phyloP scores from a whole-genome alignment of 2,888 invertebrate genomes.

The Eretmocerus hayati region DNA sequence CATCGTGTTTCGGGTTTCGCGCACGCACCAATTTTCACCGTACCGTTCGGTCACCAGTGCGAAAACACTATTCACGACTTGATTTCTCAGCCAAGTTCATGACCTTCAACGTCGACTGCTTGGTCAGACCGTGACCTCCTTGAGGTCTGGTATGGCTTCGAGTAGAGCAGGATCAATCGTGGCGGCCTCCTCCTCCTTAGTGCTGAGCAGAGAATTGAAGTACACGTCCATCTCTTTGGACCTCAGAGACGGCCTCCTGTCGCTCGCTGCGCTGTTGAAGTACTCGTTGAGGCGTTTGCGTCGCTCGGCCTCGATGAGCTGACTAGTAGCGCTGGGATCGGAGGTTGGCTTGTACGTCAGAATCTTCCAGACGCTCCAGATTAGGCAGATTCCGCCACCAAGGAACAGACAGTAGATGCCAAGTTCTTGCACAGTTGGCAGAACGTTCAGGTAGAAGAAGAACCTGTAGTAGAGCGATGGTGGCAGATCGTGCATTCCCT shows the following conservation, averaged over 20 bases:
- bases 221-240: conserved; percentile 45
- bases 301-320: conserved; percentile 35
- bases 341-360: conserved; percentile 33
- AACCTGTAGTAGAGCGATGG: conserved; percentile 58
- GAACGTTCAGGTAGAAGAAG: conserved; percentile 64
- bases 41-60: no score
- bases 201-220: conserved; percentile 41
- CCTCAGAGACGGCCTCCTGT: conserved; percentile 30
- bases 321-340: conserved; percentile 13
- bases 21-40: no score
- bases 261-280: conserved; percentile 28
- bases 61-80: no score
- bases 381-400: conserved; percentile 49
- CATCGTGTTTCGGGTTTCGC: no score
- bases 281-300: conserved; percentile 28
- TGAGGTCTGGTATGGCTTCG: conserved; percentile 11
- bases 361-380: conserved; percentile 48
- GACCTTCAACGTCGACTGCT: no score
- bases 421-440: conserved; percentile 58
- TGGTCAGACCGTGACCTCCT: conserved; percentile 16
- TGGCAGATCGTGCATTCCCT: conserved; percentile 68
- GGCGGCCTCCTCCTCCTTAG: conserved; percentile 29
- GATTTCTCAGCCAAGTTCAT: no score
- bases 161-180: conserved; percentile 10
- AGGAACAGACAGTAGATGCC: conserved; percentile 53